Evolutionary conservation across 2,888 invertebrate species (phyloP), one percentile per base, ranked within the genome.

Genomic region (Dryocosmus kuriphilus): DNA sequence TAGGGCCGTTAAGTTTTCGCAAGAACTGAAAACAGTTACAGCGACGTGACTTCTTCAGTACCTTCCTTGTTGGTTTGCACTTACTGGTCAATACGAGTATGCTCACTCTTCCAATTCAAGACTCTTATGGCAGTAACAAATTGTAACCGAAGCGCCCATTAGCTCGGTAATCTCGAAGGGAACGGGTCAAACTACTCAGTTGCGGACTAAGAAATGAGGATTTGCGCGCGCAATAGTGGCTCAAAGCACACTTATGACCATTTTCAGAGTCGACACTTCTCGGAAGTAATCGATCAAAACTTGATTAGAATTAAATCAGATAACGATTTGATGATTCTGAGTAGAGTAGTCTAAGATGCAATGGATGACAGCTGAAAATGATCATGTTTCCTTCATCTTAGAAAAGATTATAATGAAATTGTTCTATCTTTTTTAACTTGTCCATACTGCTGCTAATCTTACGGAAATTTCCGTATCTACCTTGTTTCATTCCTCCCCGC

Each of bases 11-110:
- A 88, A 87, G 87, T 89, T 86, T 86, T 88, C 87, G 85, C 87
- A 87, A 86, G 88, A 88, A 88, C 86, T 88, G 88, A 85, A 87
- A 88, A 89, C 89, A 89, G 88, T 89, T 88, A 89, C 81, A 79
- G 77, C 82, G 79, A 80, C 79, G 82, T 79, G 80, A 81, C 83
- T 83, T 82, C 77, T 75, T 80, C 82, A 82, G 81, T 75, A 81
- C 76, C 76, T 35, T 78, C 51, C 65, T 79, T 73, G 79, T 46
- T 62, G 57, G 14, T 27, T 19, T 57, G 46, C 51, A 46, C 30
- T 62, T 35, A 32, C 41, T 41, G 71, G 57, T 60, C 38, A 60
- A 60, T 55, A 60, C 57, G 16, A 22, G 74, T 60, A 35, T 41
- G 57, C 57, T 71, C n/a, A 51, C 71, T 71, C 46, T 30, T 71